phyloP scores from a whole-genome alignment of 2,888 invertebrate genomes.

The Terebella lapidaria region DNA sequence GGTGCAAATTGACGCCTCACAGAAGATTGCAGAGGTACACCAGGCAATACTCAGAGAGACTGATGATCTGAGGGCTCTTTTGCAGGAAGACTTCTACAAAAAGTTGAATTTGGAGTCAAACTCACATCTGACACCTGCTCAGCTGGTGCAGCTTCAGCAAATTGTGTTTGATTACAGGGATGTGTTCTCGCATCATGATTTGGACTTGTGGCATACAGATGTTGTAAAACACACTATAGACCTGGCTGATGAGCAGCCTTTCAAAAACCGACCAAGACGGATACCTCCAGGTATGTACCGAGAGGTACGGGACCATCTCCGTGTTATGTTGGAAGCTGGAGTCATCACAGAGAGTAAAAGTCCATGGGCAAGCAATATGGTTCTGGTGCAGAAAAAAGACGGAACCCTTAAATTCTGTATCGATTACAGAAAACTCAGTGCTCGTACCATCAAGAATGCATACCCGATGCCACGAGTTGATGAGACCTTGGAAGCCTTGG shows the following conservation, averaged over 20 bases:
- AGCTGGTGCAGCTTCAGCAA: too few species aligned
- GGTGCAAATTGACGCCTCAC: too few species aligned
- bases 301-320: constrained; percentile 2
- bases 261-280: not conserved
- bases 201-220: not conserved
- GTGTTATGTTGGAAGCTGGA: not conserved
- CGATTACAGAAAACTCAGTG: constrained; percentile 1
- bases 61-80: too few species aligned
- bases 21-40: too few species aligned
- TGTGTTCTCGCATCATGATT: not conserved
- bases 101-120: too few species aligned
- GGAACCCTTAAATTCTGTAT: not conserved
- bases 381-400: too few species aligned
- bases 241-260: not conserved
- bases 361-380: not conserved
- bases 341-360: not conserved
- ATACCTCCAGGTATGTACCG: not conserved
- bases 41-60: too few species aligned
- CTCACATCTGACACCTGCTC: too few species aligned
- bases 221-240: not conserved
- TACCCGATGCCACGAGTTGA: too few species aligned
- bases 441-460: not conserved
- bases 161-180: too few species aligned
- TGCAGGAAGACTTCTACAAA: too few species aligned
- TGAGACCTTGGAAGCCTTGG: not conserved